Conservation (phyloP, 2,113 vertebrate species). For the Syngnathoides biaculeatus region DNA sequence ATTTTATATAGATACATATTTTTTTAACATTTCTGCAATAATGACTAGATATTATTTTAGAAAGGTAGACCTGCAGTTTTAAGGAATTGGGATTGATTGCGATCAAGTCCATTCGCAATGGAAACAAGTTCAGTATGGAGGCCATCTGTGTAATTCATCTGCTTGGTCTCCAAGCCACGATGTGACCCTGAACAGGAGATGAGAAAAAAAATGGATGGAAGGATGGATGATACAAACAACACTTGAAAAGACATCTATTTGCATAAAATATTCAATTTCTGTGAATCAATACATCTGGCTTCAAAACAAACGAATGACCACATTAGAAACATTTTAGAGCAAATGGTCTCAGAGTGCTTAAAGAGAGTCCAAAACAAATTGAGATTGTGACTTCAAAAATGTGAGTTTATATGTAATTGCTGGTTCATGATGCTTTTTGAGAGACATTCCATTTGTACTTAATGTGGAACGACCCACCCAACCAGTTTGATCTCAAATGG, state of each 20-base stretch:
- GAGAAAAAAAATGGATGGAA: not conserved
- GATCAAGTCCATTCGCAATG: not conserved
- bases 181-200: not conserved
- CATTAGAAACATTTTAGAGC: slow-evolving; percentile 22
- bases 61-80: not conserved
- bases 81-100: not conserved
- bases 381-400: slow-evolving; percentile 48
- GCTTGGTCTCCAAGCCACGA: not conserved
- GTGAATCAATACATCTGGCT: slow-evolving; percentile 8
- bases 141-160: not conserved
- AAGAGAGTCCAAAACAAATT: slow-evolving; percentile 26
- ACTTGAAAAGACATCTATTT: slow-evolving; percentile 16
- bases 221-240: not conserved
- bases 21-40: not conserved
- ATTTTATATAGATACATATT: no score
- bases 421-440: slow-evolving; percentile 20
- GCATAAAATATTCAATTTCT: slow-evolving; percentile 1
- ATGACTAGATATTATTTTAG: not conserved
- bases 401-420: slow-evolving; percentile 62
- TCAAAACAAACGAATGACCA: slow-evolving; percentile 1
- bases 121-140: not conserved
- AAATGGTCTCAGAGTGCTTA: slow-evolving; percentile 22
- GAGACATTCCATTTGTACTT: slow-evolving; percentile 28
- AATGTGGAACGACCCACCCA: slow-evolving; percentile 39
- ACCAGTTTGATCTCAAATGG: slow-evolving; percentile 26